Evolutionary conservation across 2,797 vertebrate genomes (phyloP), one percentile per base, ranked within the genome.

Genomic region (Acanthopagrus latus): DNA sequence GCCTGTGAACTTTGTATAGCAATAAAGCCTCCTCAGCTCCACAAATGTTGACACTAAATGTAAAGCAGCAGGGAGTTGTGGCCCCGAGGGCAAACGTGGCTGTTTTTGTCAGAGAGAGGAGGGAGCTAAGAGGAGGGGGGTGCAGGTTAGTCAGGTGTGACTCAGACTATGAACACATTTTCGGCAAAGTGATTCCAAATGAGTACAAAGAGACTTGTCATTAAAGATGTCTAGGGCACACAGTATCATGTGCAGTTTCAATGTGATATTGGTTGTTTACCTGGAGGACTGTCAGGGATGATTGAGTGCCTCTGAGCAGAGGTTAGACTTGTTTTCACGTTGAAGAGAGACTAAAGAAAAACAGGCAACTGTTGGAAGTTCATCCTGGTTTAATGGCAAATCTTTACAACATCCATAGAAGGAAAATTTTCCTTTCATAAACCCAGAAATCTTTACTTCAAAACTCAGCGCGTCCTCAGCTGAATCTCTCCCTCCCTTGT

Each of bases 101-200:
- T 87, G 78, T 89, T 90, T 91, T 89, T 84, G 63, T 85, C 59
- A 59, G 48, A 69, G 60, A 68, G 66, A 21, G 67, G 43, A 48
- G 50, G 14, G 17, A 63, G 71, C 20, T 47, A 41, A 57, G 43
- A 64, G 47, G 10, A n/a, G 3, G 50, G 56, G 47, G 60, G n/a
- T 33, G 18, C 78, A 89, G 71, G 76, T 78, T 84, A 47, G 76
- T 85, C 80, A 85, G 78, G 66, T 88, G 71, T 78, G 69, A 78
- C 54, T 91, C 46, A 64, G 38, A 57, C 71, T 70, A 63, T 64
- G 59, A 85, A 74, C 55, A 79, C 50, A 38, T 72, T 78, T 77
- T 76, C 60, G 55, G 82, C 73, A 21, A 3, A 68, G 80, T 75
- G 57, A 63, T 65, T 73, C 12, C 74, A 71, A 63, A 62, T 54